Percentiles rank a stretch among this genome's conserved stretches.
Conservation (phyloP, 2,888 invertebrate genomes). For the Calameuta filiformis region DNA sequence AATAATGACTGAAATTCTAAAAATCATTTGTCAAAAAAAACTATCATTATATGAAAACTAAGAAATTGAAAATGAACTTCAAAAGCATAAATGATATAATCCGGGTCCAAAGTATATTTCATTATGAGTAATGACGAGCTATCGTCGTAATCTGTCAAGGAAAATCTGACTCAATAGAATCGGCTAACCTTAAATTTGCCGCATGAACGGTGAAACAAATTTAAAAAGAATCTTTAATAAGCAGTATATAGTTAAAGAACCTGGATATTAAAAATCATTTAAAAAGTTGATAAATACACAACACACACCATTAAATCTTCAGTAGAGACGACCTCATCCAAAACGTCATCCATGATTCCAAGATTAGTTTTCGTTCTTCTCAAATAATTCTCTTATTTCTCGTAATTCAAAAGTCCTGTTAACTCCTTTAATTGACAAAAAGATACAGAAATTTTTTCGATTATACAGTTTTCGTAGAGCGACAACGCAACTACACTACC, state of each 20-base stretch:
- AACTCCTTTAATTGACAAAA: background rate
- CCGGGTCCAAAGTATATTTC: background rate
- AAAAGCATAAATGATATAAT: background rate
- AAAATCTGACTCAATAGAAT: background rate
- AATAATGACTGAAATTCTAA: conserved; percentile 8
- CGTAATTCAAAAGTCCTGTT: background rate
- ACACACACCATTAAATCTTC: conserved; percentile 83
- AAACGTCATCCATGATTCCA: conserved; percentile 78
- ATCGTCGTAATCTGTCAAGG: background rate
- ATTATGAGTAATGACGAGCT: background rate
- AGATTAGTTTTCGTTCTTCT: conserved; percentile 20
- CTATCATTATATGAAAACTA: background rate
- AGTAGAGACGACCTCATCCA: conserved; percentile 83
- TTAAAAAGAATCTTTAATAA: background rate
- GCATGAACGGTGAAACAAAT: background rate
- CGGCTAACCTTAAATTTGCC: background rate
- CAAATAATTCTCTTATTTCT: background rate
- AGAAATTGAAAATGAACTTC: background rate
- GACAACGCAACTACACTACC: background rate
- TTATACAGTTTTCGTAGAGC: background rate
- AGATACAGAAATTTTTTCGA: background rate
- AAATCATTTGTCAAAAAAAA: background rate
- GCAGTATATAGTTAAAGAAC: background rate
- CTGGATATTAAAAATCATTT: background rate
- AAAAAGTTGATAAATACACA: background rate